Base-by-base conservation (phyloP, 1,140 invertebrate genomes). In the Leptonema lineaticorne region DNA sequence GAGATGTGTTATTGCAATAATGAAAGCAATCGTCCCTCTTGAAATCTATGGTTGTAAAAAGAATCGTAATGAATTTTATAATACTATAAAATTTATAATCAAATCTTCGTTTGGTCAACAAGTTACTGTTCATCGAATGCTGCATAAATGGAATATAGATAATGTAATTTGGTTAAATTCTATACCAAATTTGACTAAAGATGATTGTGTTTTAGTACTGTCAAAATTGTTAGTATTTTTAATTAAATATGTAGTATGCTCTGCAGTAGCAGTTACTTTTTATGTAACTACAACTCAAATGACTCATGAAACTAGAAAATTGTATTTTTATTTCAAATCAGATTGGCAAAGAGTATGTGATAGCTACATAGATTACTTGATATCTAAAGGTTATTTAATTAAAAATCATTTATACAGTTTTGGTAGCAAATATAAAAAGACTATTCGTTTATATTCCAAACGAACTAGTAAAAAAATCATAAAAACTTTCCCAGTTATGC, bases 261-360 rank as follows among this genome's bases (percentile, higher is more conserved):
- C 78, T 41, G 78, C 82, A 18, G 75, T 83, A 60, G 75, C 72
- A 22, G 71, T 82, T 22, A 80, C 78, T 46, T 83, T 81, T 74
- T 80, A 79, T 75, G 76, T 83, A 4, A 81, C 81, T 14, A 78
- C 78, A 50, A 77, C 78, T 56, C 81, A 79, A 77, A 63, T 78
- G n/a, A 76, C 81, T 67, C 56, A 73, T 9, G 78, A 83, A 75
- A 77, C 81, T 63, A 79, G 79, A 63, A 79, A 79, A 72, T 73
- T 83, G n/a, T 70, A 79, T 75, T 83, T 73, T 53, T 82, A 80
- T 67, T 78, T 75, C 74, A 83, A 79, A 75, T 63, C 74, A 50
- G 71, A 78, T 57, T 83, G 81, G 81, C 80, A 83, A 75, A 78
- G 77, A 29, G 78, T 78, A 68, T 79, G 76, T 75, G 78, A 81